Conservation (phyloP, 2,888 invertebrate genomes). For the Dryobotodes eremita region DNA sequence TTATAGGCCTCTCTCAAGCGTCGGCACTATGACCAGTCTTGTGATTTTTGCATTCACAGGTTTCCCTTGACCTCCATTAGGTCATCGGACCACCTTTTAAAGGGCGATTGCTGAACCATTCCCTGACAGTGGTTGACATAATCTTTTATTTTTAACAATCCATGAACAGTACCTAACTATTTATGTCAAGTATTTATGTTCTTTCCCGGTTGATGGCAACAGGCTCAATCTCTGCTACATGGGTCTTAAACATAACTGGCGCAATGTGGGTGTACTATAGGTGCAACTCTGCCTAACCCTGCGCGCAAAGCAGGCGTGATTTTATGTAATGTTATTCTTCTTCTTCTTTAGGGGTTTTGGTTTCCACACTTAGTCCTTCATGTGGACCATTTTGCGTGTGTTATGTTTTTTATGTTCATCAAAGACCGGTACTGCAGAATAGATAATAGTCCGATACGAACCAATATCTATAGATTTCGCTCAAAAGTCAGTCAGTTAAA, state of each 20-base stretch:
- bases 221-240: neutral
- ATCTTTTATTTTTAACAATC: too few species aligned
- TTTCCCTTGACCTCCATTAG: neutral
- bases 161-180: neutral
- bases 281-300: too few species aligned
- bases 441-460: conserved; percentile 1
- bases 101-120: neutral
- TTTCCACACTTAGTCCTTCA: too few species aligned
- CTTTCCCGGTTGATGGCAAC: neutral
- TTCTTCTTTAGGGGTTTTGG: too few species aligned
- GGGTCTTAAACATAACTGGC: neutral
- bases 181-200: neutral
- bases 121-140: neutral
- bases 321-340: too few species aligned
- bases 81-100: neutral
- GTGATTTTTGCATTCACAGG: neutral
- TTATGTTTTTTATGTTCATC: neutral
- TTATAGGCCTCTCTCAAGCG: too few species aligned
- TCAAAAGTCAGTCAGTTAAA: conserved; percentile 28
- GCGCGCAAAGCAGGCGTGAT: neutral
- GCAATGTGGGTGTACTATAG: neutral
- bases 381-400: too few species aligned
- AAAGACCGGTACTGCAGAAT: conserved; percentile 2
- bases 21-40: neutral
- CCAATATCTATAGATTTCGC: conserved; percentile 13